Evolutionary conservation across 2,888 invertebrate genomes (phyloP).

Genomic region (Lithophane leautieri): DNA sequence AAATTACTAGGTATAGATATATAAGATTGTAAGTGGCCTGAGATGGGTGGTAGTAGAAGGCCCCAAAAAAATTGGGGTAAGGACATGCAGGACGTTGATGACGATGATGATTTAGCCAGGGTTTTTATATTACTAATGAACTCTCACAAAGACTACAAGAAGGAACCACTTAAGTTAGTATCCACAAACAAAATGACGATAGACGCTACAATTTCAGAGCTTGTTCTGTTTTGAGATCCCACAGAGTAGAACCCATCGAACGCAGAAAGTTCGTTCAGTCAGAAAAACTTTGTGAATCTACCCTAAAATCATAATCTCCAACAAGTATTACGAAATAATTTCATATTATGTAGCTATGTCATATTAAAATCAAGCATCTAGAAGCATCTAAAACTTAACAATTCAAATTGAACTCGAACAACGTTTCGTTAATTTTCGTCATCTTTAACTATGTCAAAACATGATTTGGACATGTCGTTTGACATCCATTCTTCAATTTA

Average conservation of each 20-base stretch:
- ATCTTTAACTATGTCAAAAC: constrained; percentile 46
- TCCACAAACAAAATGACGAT: background rate
- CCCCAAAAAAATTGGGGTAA: background rate
- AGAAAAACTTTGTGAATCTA: background rate
- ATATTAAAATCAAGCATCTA: background rate
- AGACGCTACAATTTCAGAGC: background rate
- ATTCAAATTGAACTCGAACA: background rate
- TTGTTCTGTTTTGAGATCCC: background rate
- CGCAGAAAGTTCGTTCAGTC: background rate
- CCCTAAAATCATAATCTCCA: background rate
- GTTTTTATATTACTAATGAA: background rate
- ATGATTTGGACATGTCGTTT: constrained; percentile 41
- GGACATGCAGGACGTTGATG: background rate
- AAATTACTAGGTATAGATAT: background rate
- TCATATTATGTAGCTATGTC: background rate
- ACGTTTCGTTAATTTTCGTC: constrained; percentile 8
- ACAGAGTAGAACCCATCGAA: background rate
- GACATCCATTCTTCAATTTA: constrained; percentile 34
- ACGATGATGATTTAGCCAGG: background rate
- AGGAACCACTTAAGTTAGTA: background rate
- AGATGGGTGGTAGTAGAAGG: background rate
- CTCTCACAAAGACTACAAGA: too few relatives aligned
- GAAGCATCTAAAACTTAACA: constrained; percentile 1
- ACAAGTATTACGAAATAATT: background rate
- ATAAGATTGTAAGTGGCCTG: background rate